These are phyloP conservation scores for Rhipidura dahli DNA, from an alignment of 2,113 vertebrate species.

Conservation along the genomic window DNA sequence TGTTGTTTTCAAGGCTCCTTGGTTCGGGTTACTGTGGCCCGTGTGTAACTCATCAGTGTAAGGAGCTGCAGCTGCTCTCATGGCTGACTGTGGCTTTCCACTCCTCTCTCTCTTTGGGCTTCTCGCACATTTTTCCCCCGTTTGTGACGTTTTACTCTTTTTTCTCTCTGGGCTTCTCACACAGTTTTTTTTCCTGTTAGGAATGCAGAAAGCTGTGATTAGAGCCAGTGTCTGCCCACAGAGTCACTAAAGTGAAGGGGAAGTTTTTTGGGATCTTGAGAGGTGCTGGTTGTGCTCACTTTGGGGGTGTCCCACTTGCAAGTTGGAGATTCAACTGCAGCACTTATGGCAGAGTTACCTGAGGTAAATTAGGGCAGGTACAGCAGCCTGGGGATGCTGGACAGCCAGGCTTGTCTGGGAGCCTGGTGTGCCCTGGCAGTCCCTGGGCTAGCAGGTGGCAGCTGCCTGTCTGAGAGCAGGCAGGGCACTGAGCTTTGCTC, in stretches of 20 bases:
- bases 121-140: neutral
- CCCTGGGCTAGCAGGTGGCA: neutral
- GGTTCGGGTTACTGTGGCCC: neutral
- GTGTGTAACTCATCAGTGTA: neutral
- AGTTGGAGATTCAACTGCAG: neutral
- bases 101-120: neutral
- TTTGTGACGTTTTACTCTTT: neutral
- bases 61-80: conserved; percentile 15
- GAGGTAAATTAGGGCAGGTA: neutral
- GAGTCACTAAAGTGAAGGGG: neutral
- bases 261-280: neutral
- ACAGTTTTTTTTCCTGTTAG: neutral
- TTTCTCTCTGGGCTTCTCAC: neutral
- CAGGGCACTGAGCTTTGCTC: neutral
- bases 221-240: neutral
- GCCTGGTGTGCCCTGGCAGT: neutral
- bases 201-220: neutral
- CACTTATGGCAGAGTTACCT: neutral
- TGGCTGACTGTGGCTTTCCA: neutral
- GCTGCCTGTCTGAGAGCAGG: neutral
- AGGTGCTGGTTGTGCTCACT: neutral
- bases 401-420: neutral
- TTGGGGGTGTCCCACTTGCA: neutral
- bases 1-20: neutral
- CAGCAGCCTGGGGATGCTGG: accelerated